These are phyloP conservation scores for Kryptopterus vitreolus DNA, from an alignment of 2,797 vertebrate species.

Conservation along the genomic window DNA sequence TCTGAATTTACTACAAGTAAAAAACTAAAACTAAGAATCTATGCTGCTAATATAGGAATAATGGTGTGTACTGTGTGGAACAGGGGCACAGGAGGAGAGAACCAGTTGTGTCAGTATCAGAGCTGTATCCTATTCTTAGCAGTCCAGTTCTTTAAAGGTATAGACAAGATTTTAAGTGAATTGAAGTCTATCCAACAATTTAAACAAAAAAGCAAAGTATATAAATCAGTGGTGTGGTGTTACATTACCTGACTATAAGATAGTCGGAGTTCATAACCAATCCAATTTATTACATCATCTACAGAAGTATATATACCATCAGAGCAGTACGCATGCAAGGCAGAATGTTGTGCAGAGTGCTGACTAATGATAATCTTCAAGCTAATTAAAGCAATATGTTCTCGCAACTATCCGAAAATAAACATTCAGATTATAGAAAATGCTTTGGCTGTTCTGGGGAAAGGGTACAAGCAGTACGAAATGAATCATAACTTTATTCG, in stretches of 20 bases:
- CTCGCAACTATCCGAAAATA: no score
- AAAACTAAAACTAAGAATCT: background rate
- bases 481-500: no score
- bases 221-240: background rate
- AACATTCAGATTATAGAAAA: no score
- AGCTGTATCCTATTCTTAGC: background rate
- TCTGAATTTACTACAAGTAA: slow-evolving; percentile 6
- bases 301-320: no score
- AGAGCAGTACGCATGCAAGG: no score
- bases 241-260: background rate
- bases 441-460: no score
- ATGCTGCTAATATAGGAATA: background rate
- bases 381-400: no score
- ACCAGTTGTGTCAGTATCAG: background rate
- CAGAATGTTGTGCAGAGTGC: no score
- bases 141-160: background rate
- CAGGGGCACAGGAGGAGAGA: background rate
- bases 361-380: no score
- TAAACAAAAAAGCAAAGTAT: background rate
- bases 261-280: no score
- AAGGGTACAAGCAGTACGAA: no score
- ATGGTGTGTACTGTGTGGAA: background rate
- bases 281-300: no score
- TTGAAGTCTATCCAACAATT: background rate
- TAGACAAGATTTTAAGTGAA: background rate